Evolutionary conservation across 1,140 invertebrate genomes (phyloP), one percentile per base, ranked within the genome.

Genomic region (Lycorma delicatula): DNA sequence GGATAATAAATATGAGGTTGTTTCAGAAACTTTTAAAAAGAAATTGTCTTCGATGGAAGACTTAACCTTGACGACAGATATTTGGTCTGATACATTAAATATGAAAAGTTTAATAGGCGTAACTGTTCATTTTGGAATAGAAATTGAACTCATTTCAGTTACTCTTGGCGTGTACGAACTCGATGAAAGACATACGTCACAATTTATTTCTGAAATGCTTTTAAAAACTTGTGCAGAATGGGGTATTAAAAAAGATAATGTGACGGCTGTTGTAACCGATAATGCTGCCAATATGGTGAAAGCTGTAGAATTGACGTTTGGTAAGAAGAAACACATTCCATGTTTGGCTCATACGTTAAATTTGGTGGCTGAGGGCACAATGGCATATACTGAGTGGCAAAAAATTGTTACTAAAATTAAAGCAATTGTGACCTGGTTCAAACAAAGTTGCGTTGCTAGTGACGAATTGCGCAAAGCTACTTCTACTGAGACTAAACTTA

Each of bases 321-420:
- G 66, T 28, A 60, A 65, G 64, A 50, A 66, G 49, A 69, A 67
- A 62, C 66, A 70, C 54, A 11, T 72, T 16, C 67, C 68, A 25
- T 74, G 70, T 63, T 75, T 73, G 65, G 70, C 71, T 0, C 72
- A 75, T 60, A 73, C 67, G 20, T 22, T 75, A 16, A 72, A 72
- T 68, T 44, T 53, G 28, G 51, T 53, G 25, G 29, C 51, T n/a
- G 31, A 28, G 27, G 31, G 31, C 18, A 23, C 23, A 20, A 53
- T 53, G n/a, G 51, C 25, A 20, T 18, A 28, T 31, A 34, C 18
- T 28, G 20, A 28, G 18, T 18, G 31, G 25, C 18, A 26, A 28
- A 28, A 28, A 26, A 28, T 56, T 5, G 56, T 64, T 13, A 27
- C 36, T 16, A 54, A 61, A 59, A 57, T 62, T n/a, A 61, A 59